phyloP scores from a whole-genome alignment of 2,888 invertebrate species.

The Notodonta dromedarius region DNA sequence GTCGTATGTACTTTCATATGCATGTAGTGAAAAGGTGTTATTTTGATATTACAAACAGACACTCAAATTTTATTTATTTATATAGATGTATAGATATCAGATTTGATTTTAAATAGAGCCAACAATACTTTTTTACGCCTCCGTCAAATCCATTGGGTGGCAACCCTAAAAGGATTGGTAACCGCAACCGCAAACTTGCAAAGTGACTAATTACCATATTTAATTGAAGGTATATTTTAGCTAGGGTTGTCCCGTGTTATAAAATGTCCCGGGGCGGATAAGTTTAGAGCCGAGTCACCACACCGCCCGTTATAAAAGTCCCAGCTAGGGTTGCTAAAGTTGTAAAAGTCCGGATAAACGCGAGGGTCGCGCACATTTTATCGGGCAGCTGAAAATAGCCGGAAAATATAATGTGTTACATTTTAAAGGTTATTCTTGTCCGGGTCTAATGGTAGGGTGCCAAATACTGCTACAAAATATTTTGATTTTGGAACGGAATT shows the following conservation, averaged over 20 bases:
- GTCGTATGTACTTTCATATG: no score
- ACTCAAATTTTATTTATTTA: no score
- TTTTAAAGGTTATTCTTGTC: no score
- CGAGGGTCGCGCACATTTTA: not conserved
- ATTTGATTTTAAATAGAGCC: no score
- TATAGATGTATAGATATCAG: no score
- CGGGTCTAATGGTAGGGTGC: no score
- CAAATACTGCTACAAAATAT: no score
- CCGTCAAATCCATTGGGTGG: not conserved
- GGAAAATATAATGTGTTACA: not conserved
- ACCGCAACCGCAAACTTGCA: conserved; percentile 1
- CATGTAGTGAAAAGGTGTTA: no score
- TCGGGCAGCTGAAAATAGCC: not conserved
- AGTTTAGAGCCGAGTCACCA: conserved; percentile 12
- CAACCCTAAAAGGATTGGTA: not conserved
- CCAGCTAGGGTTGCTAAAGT: conserved; percentile 14
- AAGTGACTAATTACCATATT: conserved; percentile 2
- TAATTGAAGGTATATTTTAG: not conserved
- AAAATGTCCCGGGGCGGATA: conserved; percentile 10
- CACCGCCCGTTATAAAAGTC: conserved; percentile 5
- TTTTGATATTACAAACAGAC: no score
- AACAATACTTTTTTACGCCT: no score
- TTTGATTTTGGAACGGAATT: no score
- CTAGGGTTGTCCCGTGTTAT: conserved; percentile 9
- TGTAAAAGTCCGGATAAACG: conserved; percentile 8